Conservation (phyloP, 2,888 invertebrate genomes). For the Phoenoteleia sp. region DNA sequence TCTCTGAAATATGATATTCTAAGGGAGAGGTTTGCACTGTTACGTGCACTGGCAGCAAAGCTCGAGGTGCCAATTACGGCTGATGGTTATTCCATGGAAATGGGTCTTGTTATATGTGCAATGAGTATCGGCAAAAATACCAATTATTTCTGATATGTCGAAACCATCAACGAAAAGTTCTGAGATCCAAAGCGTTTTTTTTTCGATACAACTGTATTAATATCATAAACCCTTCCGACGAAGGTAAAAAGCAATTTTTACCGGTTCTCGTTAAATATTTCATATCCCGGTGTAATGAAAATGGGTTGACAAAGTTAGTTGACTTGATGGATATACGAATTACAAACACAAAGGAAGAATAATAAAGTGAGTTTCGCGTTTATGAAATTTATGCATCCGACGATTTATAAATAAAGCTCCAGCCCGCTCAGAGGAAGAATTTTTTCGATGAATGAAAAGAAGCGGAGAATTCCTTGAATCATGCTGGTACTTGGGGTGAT, state of each 20-base stretch:
- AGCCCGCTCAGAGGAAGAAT: too few relatives aligned
- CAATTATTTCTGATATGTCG: constrained; percentile 83
- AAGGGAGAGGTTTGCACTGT: constrained; percentile 73
- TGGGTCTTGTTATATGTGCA: constrained; percentile 85
- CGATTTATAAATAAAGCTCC: too few relatives aligned
- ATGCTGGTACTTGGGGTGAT: constrained; percentile 58
- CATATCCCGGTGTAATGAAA: not conserved
- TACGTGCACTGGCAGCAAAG: constrained; percentile 78
- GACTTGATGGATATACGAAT: not conserved
- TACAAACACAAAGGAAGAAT: not conserved
- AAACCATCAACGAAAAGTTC: constrained; percentile 44
- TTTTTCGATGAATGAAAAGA: too few relatives aligned
- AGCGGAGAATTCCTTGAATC: constrained; percentile 31
- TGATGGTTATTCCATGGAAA: constrained; percentile 86
- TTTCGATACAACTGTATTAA: constrained; percentile 11
- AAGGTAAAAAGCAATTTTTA: not conserved
- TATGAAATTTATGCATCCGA: too few relatives aligned
- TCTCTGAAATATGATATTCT: constrained; percentile 74
- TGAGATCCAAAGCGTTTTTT: constrained; percentile 40
- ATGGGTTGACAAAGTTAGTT: not conserved
- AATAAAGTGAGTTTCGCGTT: too few relatives aligned
- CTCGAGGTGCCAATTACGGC: constrained; percentile 86
- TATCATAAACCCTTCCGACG: not conserved
- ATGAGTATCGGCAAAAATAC: constrained; percentile 83
- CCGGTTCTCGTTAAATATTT: constrained; percentile 19